phyloP scores from a whole-genome alignment of 64 coral and sea anemone species.

The Platygyra sinensis region DNA sequence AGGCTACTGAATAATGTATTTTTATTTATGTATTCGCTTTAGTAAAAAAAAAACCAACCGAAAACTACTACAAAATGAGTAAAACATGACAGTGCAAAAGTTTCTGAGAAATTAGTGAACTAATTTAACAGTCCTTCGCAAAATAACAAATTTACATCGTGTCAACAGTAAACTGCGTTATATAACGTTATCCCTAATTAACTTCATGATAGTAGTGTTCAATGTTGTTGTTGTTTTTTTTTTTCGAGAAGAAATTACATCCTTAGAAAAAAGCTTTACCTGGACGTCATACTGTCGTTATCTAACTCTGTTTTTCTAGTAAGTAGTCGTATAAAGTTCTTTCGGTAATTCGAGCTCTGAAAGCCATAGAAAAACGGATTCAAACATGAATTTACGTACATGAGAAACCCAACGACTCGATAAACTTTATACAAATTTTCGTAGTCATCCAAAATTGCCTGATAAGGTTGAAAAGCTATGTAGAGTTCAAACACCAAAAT shows the following conservation, averaged over 20 bases:
- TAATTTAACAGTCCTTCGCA: no score
- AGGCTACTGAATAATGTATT: no score
- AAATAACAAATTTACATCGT: no score
- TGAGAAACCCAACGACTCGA: constrained; percentile 33
- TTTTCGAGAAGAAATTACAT: background rate
- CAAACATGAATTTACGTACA: constrained; percentile 56
- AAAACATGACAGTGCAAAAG: no score
- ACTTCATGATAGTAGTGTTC: no score
- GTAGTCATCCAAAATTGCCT: constrained; percentile 8
- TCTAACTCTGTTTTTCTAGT: background rate
- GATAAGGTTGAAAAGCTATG: constrained; percentile 37
- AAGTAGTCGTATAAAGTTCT: constrained; percentile 53
- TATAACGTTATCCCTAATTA: no score
- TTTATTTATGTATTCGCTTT: no score
- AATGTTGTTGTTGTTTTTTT: no score
- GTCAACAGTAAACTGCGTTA: no score
- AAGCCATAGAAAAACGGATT: constrained; percentile 81
- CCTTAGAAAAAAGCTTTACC: background rate
- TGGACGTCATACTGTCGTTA: background rate
- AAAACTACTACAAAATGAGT: no score
- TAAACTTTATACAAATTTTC: constrained; percentile 17
- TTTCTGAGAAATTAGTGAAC: no score
- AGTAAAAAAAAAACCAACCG: no score
- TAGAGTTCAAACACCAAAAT: constrained; percentile 30
- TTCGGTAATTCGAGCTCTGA: constrained; percentile 77